Percentiles rank a stretch among this genome's conserved stretches.
phyloP scores from a whole-genome alignment of 2,797 vertebrate species.

The Scleropages formosus region DNA sequence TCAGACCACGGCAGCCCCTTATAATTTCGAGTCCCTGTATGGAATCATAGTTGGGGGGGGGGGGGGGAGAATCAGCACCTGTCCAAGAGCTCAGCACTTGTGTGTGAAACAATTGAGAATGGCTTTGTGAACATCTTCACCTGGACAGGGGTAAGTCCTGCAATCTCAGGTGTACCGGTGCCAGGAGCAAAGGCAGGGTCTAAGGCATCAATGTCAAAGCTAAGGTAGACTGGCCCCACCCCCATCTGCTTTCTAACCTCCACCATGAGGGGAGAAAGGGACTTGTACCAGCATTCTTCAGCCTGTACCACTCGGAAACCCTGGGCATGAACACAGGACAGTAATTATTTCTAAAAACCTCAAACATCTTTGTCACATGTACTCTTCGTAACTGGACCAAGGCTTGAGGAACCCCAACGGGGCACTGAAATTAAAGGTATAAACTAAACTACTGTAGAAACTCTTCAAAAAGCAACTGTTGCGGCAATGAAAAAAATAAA shows the following conservation, averaged over 20 bases:
- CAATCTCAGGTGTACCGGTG: conserved; percentile 89
- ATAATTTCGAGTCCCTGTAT: conserved; percentile 92
- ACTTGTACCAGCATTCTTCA: conserved; percentile 88
- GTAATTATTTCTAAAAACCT: background rate
- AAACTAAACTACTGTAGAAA: no score
- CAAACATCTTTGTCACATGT: background rate
- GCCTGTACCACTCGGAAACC: conserved; percentile 84
- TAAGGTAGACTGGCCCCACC: conserved; percentile 78
- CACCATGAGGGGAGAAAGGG: conserved; percentile 82
- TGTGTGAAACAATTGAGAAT: background rate
- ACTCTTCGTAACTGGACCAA: background rate
- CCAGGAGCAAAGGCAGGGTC: conserved; percentile 89
- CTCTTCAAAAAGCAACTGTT: no score
- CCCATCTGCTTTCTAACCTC: conserved; percentile 85
- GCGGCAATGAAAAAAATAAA: no score
- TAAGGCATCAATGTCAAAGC: conserved; percentile 87
- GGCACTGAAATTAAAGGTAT: no score
- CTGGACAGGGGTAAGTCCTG: conserved; percentile 87
- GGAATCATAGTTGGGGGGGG: no score
- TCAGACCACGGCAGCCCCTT: conserved; percentile 83
- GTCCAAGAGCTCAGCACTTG: background rate
- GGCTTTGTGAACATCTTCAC: conserved; percentile 53
- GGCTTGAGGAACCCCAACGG: no score
- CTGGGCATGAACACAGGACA: conserved; percentile 53
- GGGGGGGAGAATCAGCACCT: background rate